These are phyloP conservation scores for Marmota flaviventris DNA, from an alignment of 2,113 vertebrate genomes.

Conservation along the genomic window DNA sequence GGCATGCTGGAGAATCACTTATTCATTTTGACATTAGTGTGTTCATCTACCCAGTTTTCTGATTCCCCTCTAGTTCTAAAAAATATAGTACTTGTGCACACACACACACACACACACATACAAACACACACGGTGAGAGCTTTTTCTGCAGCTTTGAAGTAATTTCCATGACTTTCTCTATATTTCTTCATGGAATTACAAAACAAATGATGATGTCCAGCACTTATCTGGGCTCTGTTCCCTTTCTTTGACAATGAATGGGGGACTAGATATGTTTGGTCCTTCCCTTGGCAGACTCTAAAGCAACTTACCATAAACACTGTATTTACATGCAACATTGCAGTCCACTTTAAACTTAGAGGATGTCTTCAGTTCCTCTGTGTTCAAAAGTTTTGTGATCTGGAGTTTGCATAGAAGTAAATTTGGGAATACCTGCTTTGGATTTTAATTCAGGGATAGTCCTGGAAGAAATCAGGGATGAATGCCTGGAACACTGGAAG, in stretches of 20 bases:
- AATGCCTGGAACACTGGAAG: neutral
- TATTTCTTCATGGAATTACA: constrained; percentile 4
- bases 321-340: neutral
- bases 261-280: neutral
- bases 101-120: neutral
- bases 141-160: neutral
- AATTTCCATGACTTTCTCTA: neutral
- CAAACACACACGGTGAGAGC: neutral
- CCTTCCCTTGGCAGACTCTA: neutral
- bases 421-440: constrained; percentile 19
- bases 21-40: neutral
- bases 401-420: neutral
- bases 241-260: neutral
- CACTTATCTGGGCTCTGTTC: neutral
- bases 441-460: neutral
- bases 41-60: neutral
- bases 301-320: neutral
- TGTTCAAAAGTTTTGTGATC: constrained; percentile 3
- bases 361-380: neutral
- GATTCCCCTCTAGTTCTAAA: neutral
- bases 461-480: neutral
- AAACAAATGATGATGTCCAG: neutral
- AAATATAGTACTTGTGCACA: neutral
- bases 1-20: neutral
- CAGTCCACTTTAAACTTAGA: constrained; percentile 54